Evolutionary conservation across 2,888 invertebrate genomes (phyloP).

Genomic region (Caradrina clavipalpis): DNA sequence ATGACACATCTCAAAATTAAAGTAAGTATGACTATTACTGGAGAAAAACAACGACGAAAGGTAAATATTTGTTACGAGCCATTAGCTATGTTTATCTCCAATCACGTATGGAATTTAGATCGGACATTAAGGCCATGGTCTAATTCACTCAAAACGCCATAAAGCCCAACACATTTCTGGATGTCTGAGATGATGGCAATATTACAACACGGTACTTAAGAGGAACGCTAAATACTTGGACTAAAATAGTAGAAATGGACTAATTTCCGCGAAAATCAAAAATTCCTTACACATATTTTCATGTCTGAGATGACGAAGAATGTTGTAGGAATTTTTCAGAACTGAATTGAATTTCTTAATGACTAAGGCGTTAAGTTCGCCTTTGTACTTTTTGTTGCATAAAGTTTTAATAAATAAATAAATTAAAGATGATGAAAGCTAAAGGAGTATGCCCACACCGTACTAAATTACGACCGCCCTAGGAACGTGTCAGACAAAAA

Average conservation of each 20-base stretch:
- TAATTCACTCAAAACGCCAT: slow-evolving; percentile 22
- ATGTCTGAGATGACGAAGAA: too few relatives aligned
- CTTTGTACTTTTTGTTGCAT: too few relatives aligned
- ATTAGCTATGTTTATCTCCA: slow-evolving; percentile 39
- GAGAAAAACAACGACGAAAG: slow-evolving; percentile 10
- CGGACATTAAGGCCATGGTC: slow-evolving; percentile 48
- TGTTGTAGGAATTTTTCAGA: too few relatives aligned
- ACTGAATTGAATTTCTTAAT: slow-evolving; percentile 15
- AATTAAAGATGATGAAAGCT: background rate
- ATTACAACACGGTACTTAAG: background rate
- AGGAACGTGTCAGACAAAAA: too few relatives aligned
- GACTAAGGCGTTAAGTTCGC: too few relatives aligned
- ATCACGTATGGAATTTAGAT: slow-evolving; percentile 41
- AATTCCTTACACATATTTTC: background rate
- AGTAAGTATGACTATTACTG: background rate
- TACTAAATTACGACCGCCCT: too few relatives aligned
- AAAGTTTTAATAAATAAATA: too few relatives aligned
- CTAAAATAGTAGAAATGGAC: slow-evolving; percentile 8
- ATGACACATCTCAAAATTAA: background rate
- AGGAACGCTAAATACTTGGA: background rate
- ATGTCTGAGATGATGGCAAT: background rate
- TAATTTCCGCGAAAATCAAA: slow-evolving; percentile 9
- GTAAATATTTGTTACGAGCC: slow-evolving; percentile 42
- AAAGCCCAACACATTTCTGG: slow-evolving; percentile 18
- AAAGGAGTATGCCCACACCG: too few relatives aligned